Base-by-base conservation (phyloP, 1,140 invertebrate species). In the Agrypnia vestita region DNA sequence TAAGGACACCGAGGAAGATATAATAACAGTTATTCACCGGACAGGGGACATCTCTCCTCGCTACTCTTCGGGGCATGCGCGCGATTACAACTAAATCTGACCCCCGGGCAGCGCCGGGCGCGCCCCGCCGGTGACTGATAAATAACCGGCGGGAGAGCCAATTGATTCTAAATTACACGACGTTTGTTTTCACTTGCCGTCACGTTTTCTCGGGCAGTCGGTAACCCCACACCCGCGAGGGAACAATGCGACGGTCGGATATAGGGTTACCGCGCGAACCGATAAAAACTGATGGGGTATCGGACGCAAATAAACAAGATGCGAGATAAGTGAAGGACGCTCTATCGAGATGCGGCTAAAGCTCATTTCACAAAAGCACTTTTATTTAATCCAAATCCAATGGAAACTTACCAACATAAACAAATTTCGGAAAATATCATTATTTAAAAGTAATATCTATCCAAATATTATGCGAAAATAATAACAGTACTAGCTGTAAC, bases 151-250 rank as follows among this genome's bases (percentile, higher is more conserved):
- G 17, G 9, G 46, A 43, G 9, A 17, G 43, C 4, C 43, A 51
- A 62, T 76, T 64, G 75, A 76, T 76, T 64, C 61, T 73, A 51
- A 59, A 69, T 75, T 74, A 75, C 78, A 67, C 10, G 53, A 69
- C 61, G 74, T 69, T 53, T 53, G 49, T 76, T 76, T 76, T 69
- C 79, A 80, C 79, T 72, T 21, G 62, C 46, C 79, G 79, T 80
- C 79, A 80, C 73, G 73, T 69, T 76, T 61, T 49, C 17, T 11
- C 79, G 19, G 35, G 46, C 62, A 75, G 78, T 69, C 53, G 25
- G 72, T 80, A 75, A 80, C 51, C 64, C 71, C 75, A 75, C 72
- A 75, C 78, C 76, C 35, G 43, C 55, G 17, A 76, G 25, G 59
- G 59, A 76, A 62, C 56, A 62, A 76, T 49, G 56, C 12, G 15